phyloP scores from a whole-genome alignment of 2,888 invertebrate genomes.

The Arge pagana region DNA sequence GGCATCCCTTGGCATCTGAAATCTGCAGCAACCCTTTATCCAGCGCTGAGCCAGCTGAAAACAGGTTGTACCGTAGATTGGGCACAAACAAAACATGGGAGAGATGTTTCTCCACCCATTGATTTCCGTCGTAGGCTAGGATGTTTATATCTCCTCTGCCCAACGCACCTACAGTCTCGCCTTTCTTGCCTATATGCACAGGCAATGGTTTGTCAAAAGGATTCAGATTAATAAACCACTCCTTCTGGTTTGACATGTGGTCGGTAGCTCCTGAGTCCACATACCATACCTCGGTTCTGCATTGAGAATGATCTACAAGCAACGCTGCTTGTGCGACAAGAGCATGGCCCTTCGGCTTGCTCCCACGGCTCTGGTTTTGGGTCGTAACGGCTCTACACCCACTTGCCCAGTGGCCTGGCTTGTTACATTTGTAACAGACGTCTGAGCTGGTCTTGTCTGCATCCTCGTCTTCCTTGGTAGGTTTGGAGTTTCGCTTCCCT shows the following conservation, averaged over 20 bases:
- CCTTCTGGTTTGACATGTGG: constrained; percentile 30
- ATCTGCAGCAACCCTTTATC: constrained; percentile 1
- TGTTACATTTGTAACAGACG: constrained; percentile 27
- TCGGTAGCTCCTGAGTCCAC: constrained; percentile 34
- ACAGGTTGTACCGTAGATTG: constrained; percentile 4
- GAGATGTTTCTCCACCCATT: constrained; percentile 27
- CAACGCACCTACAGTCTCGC: background rate
- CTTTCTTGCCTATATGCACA: constrained; percentile 3
- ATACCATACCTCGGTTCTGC: constrained; percentile 16
- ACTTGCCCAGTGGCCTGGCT: constrained; percentile 30
- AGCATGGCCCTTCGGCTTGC: constrained; percentile 17
- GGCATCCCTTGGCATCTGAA: constrained; percentile 2
- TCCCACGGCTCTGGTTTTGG: background rate
- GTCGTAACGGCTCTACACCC: constrained; percentile 21
- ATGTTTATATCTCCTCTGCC: constrained; percentile 25
- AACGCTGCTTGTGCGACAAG: constrained; percentile 24
- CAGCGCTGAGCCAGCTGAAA: constrained; percentile 5
- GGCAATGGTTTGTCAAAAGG: constrained; percentile 18
- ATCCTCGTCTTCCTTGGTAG: background rate
- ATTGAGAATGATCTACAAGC: constrained; percentile 6
- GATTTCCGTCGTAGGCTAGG: constrained; percentile 27
- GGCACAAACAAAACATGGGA: constrained; percentile 31
- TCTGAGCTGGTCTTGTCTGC: background rate
- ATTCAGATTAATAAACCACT: constrained; percentile 28
- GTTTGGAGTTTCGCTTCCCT: background rate